phyloP scores from a whole-genome alignment of 2,888 invertebrate genomes.

The Polymixis flavicincta region DNA sequence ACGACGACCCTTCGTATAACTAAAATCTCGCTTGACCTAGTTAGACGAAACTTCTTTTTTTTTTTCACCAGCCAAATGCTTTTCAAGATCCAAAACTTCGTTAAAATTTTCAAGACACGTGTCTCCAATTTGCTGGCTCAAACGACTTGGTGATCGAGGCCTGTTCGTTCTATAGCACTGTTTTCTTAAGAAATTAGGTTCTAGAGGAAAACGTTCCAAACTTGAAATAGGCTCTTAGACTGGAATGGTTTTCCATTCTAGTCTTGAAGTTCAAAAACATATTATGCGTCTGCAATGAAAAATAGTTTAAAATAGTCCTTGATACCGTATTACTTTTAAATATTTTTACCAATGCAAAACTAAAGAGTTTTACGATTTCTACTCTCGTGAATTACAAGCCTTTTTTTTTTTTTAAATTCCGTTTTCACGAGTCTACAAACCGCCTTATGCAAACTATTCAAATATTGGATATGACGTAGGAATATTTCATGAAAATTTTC shows the following conservation, averaged over 20 bases:
- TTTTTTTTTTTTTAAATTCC: constrained; percentile 1
- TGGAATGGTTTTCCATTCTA: constrained; percentile 23
- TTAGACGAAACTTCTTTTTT: constrained; percentile 30
- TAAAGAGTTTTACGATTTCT: background rate
- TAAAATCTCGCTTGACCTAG: constrained; percentile 29
- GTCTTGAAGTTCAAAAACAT: constrained; percentile 7
- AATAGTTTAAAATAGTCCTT: background rate
- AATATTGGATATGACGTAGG: constrained; percentile 10
- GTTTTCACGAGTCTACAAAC: background rate
- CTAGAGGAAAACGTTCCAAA: constrained; percentile 29
- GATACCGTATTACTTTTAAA: background rate
- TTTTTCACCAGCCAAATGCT: constrained; percentile 28
- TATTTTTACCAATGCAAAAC: background rate
- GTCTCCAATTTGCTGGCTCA: constrained; percentile 66
- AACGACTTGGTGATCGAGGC: constrained; percentile 54
- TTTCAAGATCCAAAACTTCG: constrained; percentile 30
- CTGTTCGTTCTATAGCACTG: constrained; percentile 33
- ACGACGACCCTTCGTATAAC: background rate
- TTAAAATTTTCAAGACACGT: constrained; percentile 70
- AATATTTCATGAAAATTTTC: constrained; percentile 22
- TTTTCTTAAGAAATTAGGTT: constrained; percentile 58
- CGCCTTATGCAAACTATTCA: background rate
- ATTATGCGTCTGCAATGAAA: background rate
- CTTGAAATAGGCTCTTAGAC: constrained; percentile 20
- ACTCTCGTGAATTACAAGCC: background rate